A percentile compares a stretch with the other conserved stretches of the same genome.
Conservation (phyloP, 2,113 vertebrate species). For the Rattus rattus region DNA sequence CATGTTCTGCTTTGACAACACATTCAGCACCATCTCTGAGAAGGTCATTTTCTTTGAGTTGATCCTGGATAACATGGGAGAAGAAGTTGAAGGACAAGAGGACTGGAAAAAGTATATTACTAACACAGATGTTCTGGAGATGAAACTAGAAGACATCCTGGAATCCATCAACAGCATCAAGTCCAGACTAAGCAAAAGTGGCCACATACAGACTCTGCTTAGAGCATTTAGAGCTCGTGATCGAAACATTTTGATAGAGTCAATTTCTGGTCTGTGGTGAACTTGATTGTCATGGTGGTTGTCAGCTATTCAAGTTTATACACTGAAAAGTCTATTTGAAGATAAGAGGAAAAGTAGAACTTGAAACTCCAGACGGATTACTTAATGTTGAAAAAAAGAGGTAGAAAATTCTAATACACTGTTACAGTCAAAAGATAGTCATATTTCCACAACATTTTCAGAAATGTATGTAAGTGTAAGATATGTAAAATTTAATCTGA, state of each 20-base stretch:
- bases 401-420: conserved; percentile 73
- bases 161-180: conserved; percentile 98
- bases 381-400: conserved; percentile 16
- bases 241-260: conserved; percentile 95
- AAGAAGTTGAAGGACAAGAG: conserved; percentile 89
- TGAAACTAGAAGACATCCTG: conserved; percentile 98
- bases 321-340: conserved; percentile 96
- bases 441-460: conserved; percentile 75
- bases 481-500: conserved; percentile 52
- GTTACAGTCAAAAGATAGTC: conserved; percentile 44
- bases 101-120: conserved; percentile 96
- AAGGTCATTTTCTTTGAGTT: conserved; percentile 99
- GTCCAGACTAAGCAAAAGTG: conserved; percentile 94
- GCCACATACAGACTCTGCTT: conserved; percentile 95
- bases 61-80: conserved; percentile 96
- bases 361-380: conserved; percentile 82
- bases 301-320: conserved; percentile 94
- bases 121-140: conserved; percentile 94
- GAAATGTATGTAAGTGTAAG: conserved; percentile 33
- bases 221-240: conserved; percentile 97
- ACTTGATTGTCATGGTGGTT: conserved; percentile 93
- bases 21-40: conserved; percentile 96
- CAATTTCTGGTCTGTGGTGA: conserved; percentile 95
- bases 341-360: conserved; percentile 95
- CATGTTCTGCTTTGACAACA: conserved; percentile 99